Base-by-base conservation (phyloP, 1,140 invertebrate species). In the Stegodyphus mimosarum region DNA sequence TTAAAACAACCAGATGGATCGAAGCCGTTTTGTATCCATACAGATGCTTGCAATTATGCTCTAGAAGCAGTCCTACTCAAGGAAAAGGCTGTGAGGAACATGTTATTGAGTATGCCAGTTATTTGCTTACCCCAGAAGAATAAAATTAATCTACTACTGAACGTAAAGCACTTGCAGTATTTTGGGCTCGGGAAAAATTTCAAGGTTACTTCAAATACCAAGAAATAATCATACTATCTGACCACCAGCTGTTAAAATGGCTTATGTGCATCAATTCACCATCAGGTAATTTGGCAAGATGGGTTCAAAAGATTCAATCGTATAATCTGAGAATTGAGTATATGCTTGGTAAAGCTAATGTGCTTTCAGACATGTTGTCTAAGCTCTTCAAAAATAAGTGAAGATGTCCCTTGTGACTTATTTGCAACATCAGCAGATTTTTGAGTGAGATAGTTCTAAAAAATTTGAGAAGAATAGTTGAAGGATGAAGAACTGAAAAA, bases 61-160 rank as follows among this genome's bases (percentile, higher is more conserved):
- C 78, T 90, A 55, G 90, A 88, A 11, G 90, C 88, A 5, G 72
- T 84, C 13, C 67, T 17, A 49, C 70, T 33, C 83, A 87, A 51
- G 75, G 83, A 13, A 87, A 87, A 52, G 83, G 87, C 55, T 67
- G 74, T 3, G 33, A 33, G 13, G 50, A 73, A 66, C 86, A 86
- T 49, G 88, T 87, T 4, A 84, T 87, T 18, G 86, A 83, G 53
- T 92, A 90, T 86, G 87, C 89, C 6, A 90, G 89, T 73, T 85
- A 89, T 76, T 2, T 33, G 33, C 33, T 33, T 33, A 33, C 33
- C 33, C 33, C 33, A 33, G 33, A 1, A 33, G 33, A 33, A 33
- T 33, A 3, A 33, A 33, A 33, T 33, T 9, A 60, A 0, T 60
- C 55, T 5, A 60, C 5, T 10, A 60, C 55, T 60, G 55, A 60